Evolutionary conservation across 2,113 vertebrate genomes (phyloP).

Genomic region (Pachycephala philippinensis): DNA sequence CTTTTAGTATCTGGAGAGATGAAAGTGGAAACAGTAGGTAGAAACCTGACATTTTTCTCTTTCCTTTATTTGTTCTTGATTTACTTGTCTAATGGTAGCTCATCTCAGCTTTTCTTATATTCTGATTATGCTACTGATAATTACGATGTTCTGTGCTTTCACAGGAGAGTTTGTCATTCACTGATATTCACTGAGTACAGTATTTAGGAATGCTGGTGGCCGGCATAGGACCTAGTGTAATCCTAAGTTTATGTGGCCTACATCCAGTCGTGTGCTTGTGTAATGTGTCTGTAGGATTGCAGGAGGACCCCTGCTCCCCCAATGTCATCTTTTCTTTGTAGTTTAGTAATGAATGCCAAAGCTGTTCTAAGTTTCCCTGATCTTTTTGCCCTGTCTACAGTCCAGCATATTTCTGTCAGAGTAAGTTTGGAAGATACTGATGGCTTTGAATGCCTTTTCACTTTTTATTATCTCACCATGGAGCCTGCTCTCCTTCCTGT

Average conservation of each 20-base stretch:
- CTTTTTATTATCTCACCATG: constrained; percentile 41
- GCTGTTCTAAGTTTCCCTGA: background rate
- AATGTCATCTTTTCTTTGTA: background rate
- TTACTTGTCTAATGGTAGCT: background rate
- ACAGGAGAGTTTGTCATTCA: background rate
- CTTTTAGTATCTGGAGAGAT: background rate
- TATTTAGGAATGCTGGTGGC: background rate
- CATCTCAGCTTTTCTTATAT: background rate
- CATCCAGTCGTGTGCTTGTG: background rate
- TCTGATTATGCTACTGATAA: background rate
- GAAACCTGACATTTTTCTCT: background rate
- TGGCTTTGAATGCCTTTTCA: constrained; percentile 43
- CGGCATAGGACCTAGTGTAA: background rate
- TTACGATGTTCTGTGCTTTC: background rate
- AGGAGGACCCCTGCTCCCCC: background rate
- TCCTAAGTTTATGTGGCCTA: background rate
- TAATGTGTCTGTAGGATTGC: background rate
- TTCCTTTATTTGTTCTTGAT: background rate
- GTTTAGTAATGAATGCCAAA: background rate
- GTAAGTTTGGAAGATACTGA: constrained; percentile 24
- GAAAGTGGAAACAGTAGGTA: background rate
- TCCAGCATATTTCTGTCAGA: constrained; percentile 33
- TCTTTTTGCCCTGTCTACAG: background rate
- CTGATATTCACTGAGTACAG: background rate
- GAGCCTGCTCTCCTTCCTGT: constrained; percentile 42